phyloP scores from a whole-genome alignment of 2,888 invertebrate genomes.

The Acanthococcus lagerstroemiae region DNA sequence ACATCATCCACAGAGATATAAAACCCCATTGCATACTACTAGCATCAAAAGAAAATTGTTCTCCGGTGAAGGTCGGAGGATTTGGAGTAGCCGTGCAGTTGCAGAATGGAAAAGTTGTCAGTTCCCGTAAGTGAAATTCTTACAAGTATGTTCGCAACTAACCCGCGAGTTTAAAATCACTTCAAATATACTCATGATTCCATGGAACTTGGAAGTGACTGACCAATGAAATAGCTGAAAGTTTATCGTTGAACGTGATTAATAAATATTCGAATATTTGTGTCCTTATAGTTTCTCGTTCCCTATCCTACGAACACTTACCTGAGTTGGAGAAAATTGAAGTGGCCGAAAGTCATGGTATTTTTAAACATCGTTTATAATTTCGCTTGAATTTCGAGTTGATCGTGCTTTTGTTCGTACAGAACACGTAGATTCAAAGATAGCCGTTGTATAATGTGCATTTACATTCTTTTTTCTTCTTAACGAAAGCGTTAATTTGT shows the following conservation, averaged over 20 bases:
- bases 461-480: too few relatives aligned
- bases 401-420: too few relatives aligned
- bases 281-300: conserved; percentile 38
- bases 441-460: too few relatives aligned
- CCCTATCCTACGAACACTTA: conserved; percentile 38
- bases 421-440: too few relatives aligned
- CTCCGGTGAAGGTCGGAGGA: conserved; percentile 94
- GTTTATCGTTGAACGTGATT: not conserved
- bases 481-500: too few relatives aligned
- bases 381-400: conserved; percentile 22
- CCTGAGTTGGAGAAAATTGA: conserved; percentile 39
- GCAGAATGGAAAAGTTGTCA: conserved; percentile 61
- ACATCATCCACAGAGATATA: conserved; percentile 94
- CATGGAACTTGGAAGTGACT: too few relatives aligned
- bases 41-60: conserved; percentile 94
- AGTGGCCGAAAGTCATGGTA: conserved; percentile 39
- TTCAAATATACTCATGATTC: too few relatives aligned
- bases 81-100: conserved; percentile 94
- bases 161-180: too few relatives aligned
- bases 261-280: not conserved
- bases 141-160: not conserved
- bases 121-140: conserved; percentile 46
- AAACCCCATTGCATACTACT: conserved; percentile 93
- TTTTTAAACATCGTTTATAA: conserved; percentile 15
- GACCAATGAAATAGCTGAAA: too few relatives aligned